Evolutionary conservation across 2,888 invertebrate genomes (phyloP).

Genomic region (Latrodectus hesperus): DNA sequence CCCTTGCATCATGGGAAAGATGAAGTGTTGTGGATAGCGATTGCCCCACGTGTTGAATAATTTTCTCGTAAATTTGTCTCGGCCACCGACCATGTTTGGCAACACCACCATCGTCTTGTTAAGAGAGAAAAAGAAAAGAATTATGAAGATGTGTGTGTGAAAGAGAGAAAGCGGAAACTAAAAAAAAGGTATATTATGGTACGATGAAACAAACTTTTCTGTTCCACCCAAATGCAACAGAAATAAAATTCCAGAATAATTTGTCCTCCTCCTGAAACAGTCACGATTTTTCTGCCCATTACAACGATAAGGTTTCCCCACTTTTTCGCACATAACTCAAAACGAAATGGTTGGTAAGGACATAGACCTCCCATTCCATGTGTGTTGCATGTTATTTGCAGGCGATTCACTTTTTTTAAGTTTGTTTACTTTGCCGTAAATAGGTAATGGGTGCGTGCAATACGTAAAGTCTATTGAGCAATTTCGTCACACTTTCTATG

Average conservation of each 20-base stretch:
- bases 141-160: neutral
- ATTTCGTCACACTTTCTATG: too few species aligned
- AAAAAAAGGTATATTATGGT: too few species aligned
- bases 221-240: neutral
- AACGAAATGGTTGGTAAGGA: slow-evolving; percentile 29
- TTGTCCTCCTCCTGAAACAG: slow-evolving; percentile 7
- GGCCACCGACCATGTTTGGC: slow-evolving; percentile 14
- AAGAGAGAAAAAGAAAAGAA: slow-evolving; percentile 10
- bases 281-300: slow-evolving; percentile 25
- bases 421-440: neutral
- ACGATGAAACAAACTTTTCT: slow-evolving; percentile 42
- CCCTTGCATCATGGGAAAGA: slow-evolving; percentile 36
- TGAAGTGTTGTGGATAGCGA: slow-evolving; percentile 16
- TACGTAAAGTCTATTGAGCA: too few species aligned
- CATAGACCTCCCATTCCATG: slow-evolving; percentile 26
- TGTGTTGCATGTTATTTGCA: slow-evolving; percentile 1
- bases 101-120: neutral
- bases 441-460: too few species aligned
- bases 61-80: slow-evolving; percentile 53
- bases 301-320: slow-evolving; percentile 18
- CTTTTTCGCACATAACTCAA: slow-evolving; percentile 27
- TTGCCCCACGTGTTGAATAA: slow-evolving; percentile 43
- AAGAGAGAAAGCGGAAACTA: neutral
- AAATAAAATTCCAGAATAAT: slow-evolving; percentile 1
- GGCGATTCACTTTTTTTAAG: neutral